Percentiles rank a stretch among this genome's conserved stretches.
Conservation (phyloP, 2,113 vertebrate species). For the human region DNA sequence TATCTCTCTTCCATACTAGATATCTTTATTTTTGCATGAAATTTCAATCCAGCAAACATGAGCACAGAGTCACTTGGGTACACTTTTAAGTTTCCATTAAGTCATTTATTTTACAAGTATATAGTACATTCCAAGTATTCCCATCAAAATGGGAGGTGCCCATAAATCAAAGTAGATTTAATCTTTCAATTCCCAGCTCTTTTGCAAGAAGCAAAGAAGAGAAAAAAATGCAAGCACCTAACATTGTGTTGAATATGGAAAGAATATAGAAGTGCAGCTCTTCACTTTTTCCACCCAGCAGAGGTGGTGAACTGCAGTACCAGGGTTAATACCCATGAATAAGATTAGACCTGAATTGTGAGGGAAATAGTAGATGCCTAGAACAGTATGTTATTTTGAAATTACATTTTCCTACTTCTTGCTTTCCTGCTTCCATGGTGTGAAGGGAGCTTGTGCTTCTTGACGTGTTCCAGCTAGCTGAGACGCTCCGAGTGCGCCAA, state of each 20-base stretch:
- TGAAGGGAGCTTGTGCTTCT: conserved; percentile 44
- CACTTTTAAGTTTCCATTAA: conserved; percentile 64
- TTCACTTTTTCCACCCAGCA: not conserved
- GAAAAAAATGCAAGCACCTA: not conserved
- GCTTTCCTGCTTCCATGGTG: conserved; percentile 48
- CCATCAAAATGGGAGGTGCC: conserved; percentile 81
- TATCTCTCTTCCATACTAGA: conserved; percentile 61
- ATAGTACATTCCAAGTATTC: conserved; percentile 78
- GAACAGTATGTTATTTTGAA: conserved; percentile 75
- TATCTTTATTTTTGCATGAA: conserved; percentile 66
- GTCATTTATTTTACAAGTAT: conserved; percentile 30
- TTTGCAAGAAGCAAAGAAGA: conserved; percentile 44
- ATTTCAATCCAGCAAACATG: conserved; percentile 58
- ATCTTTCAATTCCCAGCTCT: conserved; percentile 71
- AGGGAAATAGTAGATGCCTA: conserved; percentile 68
- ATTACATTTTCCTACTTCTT: conserved; percentile 74
- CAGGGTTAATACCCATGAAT: not conserved
- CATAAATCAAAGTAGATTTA: conserved; percentile 69
- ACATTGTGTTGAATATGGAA: not conserved
- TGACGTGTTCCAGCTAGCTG: conserved; percentile 83
- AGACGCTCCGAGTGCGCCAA: conserved; percentile 80
- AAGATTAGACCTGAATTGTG: not conserved
- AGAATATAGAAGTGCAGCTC: not conserved
- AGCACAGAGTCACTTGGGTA: conserved; percentile 66
- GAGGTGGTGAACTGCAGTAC: not conserved